Conservation (phyloP, 2,888 invertebrate genomes). For the Chironomus tentans region DNA sequence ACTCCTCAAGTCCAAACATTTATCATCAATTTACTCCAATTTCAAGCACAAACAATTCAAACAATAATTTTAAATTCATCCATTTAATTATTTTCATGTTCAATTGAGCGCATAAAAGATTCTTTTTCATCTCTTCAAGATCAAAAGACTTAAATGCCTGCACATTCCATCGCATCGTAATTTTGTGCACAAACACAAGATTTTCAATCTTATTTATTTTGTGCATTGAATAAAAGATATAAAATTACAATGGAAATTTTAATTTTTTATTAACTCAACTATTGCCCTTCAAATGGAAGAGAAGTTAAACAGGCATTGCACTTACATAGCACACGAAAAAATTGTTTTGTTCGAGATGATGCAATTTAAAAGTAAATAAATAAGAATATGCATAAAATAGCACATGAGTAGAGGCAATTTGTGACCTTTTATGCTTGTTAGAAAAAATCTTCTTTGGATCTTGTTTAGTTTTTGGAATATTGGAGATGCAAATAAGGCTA, state of each 20-base stretch:
- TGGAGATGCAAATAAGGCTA: no score
- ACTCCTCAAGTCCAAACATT: no score
- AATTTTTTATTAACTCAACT: no score
- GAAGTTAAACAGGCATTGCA: no score
- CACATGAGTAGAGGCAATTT: not conserved
- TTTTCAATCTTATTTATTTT: no score
- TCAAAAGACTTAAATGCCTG: slow-evolving; percentile 23
- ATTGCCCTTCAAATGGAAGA: no score
- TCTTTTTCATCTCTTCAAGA: not conserved
- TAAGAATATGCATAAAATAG: not conserved
- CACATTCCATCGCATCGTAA: not conserved
- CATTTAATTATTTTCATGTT: not conserved
- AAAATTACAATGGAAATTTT: no score
- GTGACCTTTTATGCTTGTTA: not conserved
- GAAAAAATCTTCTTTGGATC: not conserved
- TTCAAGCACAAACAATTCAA: no score
- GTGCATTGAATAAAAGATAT: no score
- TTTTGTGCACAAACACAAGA: no score
- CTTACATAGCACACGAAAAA: not conserved
- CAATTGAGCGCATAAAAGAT: not conserved
- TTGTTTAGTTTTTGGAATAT: not conserved
- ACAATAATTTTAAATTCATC: not conserved
- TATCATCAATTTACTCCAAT: no score
- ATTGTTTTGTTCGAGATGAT: not conserved
- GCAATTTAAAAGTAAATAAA: not conserved